Conservation (phyloP, 1,140 invertebrate genomes). For the Spodoptera frugiperda region DNA sequence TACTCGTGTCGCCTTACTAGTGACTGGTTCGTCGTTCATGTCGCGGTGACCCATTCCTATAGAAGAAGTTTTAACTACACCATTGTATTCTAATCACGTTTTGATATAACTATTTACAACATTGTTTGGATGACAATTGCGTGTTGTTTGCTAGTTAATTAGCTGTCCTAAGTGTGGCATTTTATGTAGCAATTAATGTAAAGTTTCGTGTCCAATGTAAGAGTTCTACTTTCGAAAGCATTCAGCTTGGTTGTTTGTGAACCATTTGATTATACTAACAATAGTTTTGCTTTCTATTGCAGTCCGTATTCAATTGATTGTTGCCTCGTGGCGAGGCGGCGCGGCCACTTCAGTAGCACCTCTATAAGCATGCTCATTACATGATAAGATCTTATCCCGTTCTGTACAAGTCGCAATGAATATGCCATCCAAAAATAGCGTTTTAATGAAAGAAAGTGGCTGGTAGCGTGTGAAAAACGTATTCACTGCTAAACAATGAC, state of each 20-base stretch:
- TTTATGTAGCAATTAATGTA: slow-evolving; percentile 13
- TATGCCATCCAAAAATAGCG: slow-evolving; percentile 19
- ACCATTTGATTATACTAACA: slow-evolving; percentile 23
- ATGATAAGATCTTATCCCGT: slow-evolving; percentile 23
- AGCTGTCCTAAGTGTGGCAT: not conserved
- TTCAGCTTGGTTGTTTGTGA: slow-evolving; percentile 1
- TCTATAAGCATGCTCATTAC: slow-evolving; percentile 22
- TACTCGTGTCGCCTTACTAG: not conserved
- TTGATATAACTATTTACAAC: slow-evolving; percentile 11
- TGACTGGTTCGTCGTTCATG: slow-evolving; percentile 6
- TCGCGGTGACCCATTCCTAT: not conserved
- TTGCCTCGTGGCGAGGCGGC: slow-evolving; percentile 30
- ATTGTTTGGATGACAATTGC: slow-evolving; percentile 26
- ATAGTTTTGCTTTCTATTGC: slow-evolving; percentile 30
- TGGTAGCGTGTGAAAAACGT: not conserved
- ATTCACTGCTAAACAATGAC: slow-evolving; percentile 7
- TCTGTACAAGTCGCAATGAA: slow-evolving; percentile 7
- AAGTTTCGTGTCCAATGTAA: slow-evolving; percentile 13
- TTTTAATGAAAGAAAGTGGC: slow-evolving; percentile 35
- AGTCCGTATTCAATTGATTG: slow-evolving; percentile 36
- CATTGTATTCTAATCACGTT: slow-evolving; percentile 40
- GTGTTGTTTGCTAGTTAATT: slow-evolving; percentile 28
- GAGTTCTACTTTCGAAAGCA: slow-evolving; percentile 27
- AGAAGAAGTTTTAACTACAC: slow-evolving; percentile 13
- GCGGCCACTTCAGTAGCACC: slow-evolving; percentile 1